Evolutionary conservation across 2,113 vertebrate genomes (phyloP).

Genomic region (Damaliscus lunatus): DNA sequence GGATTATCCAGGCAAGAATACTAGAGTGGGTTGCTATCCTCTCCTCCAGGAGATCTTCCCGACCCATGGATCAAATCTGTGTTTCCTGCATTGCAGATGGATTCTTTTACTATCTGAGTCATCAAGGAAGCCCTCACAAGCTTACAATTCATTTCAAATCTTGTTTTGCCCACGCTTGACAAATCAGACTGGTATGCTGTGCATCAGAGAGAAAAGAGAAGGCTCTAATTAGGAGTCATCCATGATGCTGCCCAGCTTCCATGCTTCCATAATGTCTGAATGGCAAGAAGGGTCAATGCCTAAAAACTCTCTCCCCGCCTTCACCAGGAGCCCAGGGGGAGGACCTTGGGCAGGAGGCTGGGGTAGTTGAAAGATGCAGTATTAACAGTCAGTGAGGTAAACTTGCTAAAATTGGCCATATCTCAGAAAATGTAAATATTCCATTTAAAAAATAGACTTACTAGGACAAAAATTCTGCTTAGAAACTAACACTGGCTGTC

Average conservation of each 20-base stretch:
- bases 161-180: background rate
- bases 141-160: background rate
- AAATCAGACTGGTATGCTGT: background rate
- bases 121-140: background rate
- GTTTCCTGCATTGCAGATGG: background rate
- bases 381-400: background rate
- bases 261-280: background rate
- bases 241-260: too few species aligned
- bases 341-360: background rate
- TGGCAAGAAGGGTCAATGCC: background rate
- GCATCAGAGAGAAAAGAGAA: background rate
- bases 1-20: background rate
- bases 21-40: background rate
- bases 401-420: background rate
- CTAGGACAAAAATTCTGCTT: background rate
- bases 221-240: background rate
- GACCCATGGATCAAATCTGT: background rate
- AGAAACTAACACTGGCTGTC: background rate
- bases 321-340: background rate
- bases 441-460: background rate
- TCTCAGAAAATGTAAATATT: slow-evolving; percentile 17
- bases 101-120: background rate
- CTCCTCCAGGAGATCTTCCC: background rate
- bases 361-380: background rate
- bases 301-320: background rate